Evolutionary conservation across 2,113 vertebrate genomes (phyloP).

Genomic region (Eulacestoma nigropectus): DNA sequence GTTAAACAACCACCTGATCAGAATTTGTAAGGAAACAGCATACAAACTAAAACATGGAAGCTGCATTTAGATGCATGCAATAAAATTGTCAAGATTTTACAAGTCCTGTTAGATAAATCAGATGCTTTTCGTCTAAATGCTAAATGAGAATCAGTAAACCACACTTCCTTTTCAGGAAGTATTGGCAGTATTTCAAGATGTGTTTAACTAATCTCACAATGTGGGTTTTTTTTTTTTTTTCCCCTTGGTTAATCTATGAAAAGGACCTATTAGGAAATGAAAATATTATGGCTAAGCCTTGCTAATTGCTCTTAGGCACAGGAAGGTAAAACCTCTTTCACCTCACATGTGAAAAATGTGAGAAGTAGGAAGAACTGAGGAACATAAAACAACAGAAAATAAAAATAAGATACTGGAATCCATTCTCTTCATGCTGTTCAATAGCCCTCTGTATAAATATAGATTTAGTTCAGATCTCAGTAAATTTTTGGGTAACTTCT

Average conservation of each 20-base stretch:
- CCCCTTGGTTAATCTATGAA: not conserved
- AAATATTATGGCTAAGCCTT: slow-evolving; percentile 20
- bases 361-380: not conserved
- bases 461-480: not conserved
- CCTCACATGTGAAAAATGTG: not conserved
- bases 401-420: not conserved
- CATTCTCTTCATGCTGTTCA: not conserved
- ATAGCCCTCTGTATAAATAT: not conserved
- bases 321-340: not conserved
- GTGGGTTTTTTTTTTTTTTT: not conserved
- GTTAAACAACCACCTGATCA: slow-evolving; percentile 10
- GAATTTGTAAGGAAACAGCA: not conserved
- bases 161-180: not conserved
- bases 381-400: not conserved
- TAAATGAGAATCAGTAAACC: slow-evolving; percentile 16
- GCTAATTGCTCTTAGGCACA: not conserved
- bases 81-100: slow-evolving; percentile 1
- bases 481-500: not conserved
- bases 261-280: slow-evolving; percentile 14
- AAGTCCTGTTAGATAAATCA: slow-evolving; percentile 5
- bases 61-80: not conserved
- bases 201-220: not conserved
- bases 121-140: not conserved
- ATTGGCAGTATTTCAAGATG: slow-evolving; percentile 10
- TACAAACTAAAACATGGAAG: not conserved